These are phyloP conservation scores for Condylura cristata DNA, from an alignment of 2,113 vertebrate genomes.

Conservation along the genomic window DNA sequence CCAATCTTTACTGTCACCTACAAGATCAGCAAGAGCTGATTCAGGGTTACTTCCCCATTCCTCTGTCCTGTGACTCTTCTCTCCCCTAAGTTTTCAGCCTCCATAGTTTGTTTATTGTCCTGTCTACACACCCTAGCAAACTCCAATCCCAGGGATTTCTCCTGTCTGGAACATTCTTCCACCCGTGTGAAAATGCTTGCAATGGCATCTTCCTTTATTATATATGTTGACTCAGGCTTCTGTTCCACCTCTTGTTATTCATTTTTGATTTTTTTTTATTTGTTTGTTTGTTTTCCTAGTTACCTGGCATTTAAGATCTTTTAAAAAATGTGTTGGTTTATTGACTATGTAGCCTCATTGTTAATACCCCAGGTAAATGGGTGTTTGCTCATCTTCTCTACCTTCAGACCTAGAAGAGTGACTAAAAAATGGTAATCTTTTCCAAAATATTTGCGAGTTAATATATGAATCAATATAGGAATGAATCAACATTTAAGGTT, in stretches of 20 bases:
- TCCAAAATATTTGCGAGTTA: conserved; percentile 12
- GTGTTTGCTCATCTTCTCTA: neutral
- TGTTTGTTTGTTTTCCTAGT: neutral
- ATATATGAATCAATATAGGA: neutral
- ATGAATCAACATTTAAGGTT: conserved; percentile 28
- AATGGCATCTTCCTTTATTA: neutral
- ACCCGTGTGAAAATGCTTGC: neutral
- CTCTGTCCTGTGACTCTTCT: neutral
- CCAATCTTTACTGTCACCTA: neutral
- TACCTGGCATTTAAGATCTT: neutral
- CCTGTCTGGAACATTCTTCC: neutral
- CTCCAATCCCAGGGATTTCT: neutral
- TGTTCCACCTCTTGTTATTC: neutral
- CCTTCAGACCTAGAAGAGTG: neutral
- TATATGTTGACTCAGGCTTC: neutral
- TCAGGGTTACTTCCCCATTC: neutral
- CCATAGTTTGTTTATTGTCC: neutral
- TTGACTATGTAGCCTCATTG: neutral
- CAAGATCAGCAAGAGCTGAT: neutral
- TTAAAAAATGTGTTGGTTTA: neutral
- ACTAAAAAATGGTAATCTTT: neutral
- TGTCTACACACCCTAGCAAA: neutral
- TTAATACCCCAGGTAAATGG: neutral
- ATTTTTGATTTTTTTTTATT: neutral
- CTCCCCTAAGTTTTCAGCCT: neutral